Conservation (phyloP, 2,888 invertebrate genomes). For the Coleophora flavipennella region DNA sequence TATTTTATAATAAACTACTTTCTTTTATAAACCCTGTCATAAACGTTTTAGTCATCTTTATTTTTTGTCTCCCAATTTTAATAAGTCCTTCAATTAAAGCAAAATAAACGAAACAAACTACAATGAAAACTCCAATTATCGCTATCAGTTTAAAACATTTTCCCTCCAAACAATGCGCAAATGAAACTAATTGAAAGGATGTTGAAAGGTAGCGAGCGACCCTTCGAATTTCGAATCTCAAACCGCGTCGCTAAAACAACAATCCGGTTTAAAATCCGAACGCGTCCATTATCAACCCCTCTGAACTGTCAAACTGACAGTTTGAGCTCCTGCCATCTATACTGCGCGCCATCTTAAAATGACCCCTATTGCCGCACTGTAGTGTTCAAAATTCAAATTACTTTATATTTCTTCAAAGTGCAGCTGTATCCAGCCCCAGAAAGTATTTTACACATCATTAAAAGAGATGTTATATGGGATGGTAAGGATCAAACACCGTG, state of each 20-base stretch:
- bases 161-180: slow-evolving; percentile 8
- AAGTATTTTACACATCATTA: slow-evolving; percentile 59
- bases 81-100: too few species aligned
- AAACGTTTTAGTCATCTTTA: too few species aligned
- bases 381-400: slow-evolving; percentile 18
- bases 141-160: slow-evolving; percentile 1
- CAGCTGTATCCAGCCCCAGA: slow-evolving; percentile 20
- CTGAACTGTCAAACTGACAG: slow-evolving; percentile 57
- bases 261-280: slow-evolving; percentile 49
- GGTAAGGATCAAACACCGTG: slow-evolving; percentile 47
- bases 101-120: too few species aligned
- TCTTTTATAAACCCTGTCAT: too few species aligned
- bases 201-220: slow-evolving; percentile 9
- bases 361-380: slow-evolving; percentile 11
- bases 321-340: slow-evolving; percentile 35
- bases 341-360: slow-evolving; percentile 14
- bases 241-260: slow-evolving; percentile 39
- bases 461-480: slow-evolving; percentile 30
- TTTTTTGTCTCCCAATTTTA: too few species aligned
- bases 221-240: slow-evolving; percentile 5
- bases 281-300: slow-evolving; percentile 42
- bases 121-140: too few species aligned
- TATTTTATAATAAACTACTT: too few species aligned
- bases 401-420: slow-evolving; percentile 19
- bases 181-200: slow-evolving; percentile 16